These are phyloP conservation scores for Mola mola DNA, from an alignment of 2,113 vertebrate species.

Conservation along the genomic window DNA sequence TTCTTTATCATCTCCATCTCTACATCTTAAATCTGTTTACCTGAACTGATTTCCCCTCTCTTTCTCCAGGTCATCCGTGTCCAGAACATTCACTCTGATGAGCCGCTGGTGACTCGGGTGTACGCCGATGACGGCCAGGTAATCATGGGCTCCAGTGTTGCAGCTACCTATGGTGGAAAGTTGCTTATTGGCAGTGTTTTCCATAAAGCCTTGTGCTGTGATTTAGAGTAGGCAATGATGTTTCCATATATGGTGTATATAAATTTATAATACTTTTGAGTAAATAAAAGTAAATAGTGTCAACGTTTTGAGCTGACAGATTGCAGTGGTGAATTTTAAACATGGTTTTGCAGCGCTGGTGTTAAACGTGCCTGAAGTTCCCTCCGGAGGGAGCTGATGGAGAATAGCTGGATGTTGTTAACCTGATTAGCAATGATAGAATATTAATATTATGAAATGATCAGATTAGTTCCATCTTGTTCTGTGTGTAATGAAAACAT, in stretches of 20 bases:
- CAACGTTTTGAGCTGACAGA: neutral
- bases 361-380: too few species aligned
- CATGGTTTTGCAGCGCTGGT: too few species aligned
- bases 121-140: slow-evolving; percentile 87
- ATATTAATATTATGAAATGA: too few species aligned
- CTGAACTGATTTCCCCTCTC: too few species aligned
- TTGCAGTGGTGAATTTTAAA: neutral
- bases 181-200: slow-evolving; percentile 90
- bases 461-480: neutral
- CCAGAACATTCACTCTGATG: slow-evolving; percentile 87
- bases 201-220: slow-evolving; percentile 89
- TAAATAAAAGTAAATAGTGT: neutral
- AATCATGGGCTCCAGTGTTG: slow-evolving; percentile 88
- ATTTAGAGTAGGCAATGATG: slow-evolving; percentile 71
- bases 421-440: neutral
- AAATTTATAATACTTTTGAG: neutral
- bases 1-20: too few species aligned
- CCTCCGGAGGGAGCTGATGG: too few species aligned
- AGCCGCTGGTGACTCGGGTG: slow-evolving; percentile 85
- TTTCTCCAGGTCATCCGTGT: slow-evolving; percentile 83
- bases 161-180: slow-evolving; percentile 79
- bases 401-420: neutral
- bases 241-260: neutral
- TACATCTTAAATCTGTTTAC: too few species aligned
- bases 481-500: too few species aligned